Conservation (phyloP, 2,113 vertebrate species). For the Menidia beryllina region DNA sequence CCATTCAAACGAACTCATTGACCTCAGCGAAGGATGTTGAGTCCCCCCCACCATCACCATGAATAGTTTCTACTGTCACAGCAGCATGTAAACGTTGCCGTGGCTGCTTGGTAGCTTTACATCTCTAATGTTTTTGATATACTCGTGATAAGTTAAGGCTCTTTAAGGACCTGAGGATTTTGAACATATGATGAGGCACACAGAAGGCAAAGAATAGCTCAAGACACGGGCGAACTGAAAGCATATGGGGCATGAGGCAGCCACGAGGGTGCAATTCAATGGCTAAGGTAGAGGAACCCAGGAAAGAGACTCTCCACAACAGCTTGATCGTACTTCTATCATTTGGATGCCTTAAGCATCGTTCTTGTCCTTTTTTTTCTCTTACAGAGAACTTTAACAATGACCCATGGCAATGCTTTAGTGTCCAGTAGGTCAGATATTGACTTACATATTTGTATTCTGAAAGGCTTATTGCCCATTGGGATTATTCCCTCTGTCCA, state of each 20-base stretch:
- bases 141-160: conserved; percentile 86
- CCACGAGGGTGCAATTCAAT: conserved; percentile 29
- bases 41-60: background rate
- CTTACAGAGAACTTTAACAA: conserved; percentile 16
- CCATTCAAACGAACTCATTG: conserved; percentile 44
- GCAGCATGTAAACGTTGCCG: conserved; percentile 71
- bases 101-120: conserved; percentile 57
- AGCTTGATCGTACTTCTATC: conserved; percentile 7
- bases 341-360: conserved; percentile 23
- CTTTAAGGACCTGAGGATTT: conserved; percentile 87
- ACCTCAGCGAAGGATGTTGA: conserved; percentile 43
- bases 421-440: background rate
- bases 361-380: conserved; percentile 20
- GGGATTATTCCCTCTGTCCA: conserved; percentile 22
- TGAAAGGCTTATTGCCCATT: background rate
- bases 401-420: conserved; percentile 10
- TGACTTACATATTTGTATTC: background rate
- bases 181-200: conserved; percentile 86
- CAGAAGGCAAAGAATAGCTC: conserved; percentile 84
- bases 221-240: conserved; percentile 70
- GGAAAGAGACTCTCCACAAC: conserved; percentile 24
- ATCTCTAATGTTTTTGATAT: conserved; percentile 60
- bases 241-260: conserved; percentile 62
- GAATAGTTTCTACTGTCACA: conserved; percentile 49
- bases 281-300: conserved; percentile 32